These are phyloP conservation scores for Drosophila kepulauana DNA, from an alignment of 1,140 invertebrate species.

Conservation along the genomic window DNA sequence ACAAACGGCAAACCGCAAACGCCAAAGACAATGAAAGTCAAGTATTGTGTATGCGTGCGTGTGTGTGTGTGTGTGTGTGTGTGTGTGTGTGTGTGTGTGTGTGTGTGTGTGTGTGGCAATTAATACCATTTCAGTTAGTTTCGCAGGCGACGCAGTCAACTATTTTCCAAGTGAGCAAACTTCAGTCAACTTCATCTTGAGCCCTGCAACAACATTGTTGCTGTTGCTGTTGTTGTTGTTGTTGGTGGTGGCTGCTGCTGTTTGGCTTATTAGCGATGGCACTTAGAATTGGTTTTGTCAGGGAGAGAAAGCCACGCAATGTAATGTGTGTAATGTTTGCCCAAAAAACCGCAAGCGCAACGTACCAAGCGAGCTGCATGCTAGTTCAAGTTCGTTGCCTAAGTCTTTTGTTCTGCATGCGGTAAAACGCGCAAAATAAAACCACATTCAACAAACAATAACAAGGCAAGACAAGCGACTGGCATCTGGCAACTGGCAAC, in stretches of 20 bases:
- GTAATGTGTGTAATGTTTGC: slow-evolving; percentile 9
- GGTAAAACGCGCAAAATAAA: slow-evolving; percentile 22
- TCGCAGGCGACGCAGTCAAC: slow-evolving; percentile 29
- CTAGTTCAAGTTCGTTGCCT: slow-evolving; percentile 72
- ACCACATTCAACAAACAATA: background rate
- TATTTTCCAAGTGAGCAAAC: slow-evolving; percentile 53
- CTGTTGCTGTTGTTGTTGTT: background rate
- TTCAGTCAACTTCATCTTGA: slow-evolving; percentile 26
- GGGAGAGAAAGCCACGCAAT: slow-evolving; percentile 62
- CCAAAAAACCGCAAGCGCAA: slow-evolving; percentile 75
- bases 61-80: slow-evolving; percentile 29
- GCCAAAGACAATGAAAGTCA: slow-evolving; percentile 75
- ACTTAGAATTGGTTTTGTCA: slow-evolving; percentile 63
- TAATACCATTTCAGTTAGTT: slow-evolving; percentile 70
- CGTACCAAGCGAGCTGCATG: slow-evolving; percentile 40
- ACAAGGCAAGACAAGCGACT: slow-evolving; percentile 6
- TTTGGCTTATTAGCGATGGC: slow-evolving; percentile 63
- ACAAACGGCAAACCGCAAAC: slow-evolving; percentile 40
- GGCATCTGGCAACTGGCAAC: background rate
- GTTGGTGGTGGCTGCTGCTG: background rate
- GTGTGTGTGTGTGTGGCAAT: slow-evolving; percentile 55
- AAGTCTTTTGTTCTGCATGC: slow-evolving; percentile 74
- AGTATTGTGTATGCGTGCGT: slow-evolving; percentile 16
- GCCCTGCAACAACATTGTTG: slow-evolving; percentile 23
- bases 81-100: background rate